Evolutionary conservation across 2,113 vertebrate species (phyloP), one percentile per base, ranked within the genome.

Genomic region (Casuarius casuarius): DNA sequence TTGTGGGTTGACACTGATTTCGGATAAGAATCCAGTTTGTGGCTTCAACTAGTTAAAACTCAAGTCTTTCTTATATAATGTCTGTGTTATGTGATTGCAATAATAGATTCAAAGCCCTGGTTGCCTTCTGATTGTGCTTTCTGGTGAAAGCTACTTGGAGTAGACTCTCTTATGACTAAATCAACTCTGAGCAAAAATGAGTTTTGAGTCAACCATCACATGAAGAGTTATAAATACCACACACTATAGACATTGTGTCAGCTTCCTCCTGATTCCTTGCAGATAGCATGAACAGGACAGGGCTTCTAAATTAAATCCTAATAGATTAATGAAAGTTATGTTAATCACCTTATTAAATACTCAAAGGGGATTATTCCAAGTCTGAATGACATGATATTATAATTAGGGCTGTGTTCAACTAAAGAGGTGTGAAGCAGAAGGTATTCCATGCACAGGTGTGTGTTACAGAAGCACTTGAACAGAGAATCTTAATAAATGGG

Each of bases 1-100:
- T n/a, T 61, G 25, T 40, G 33, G 70, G n/a, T 12, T 14, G 61
- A 42, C 19, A 17, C 16, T 71, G 61, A 9, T 75, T 76, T 82
- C 10, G 42, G 56, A 10, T 23, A 49, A 67, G 79, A 73, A 46
- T 44, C 28, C 65, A 25, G 28, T 16, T 40, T 38, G 54, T 51
- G 71, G 31, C 56, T 89, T 89, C 73, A 67, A 12, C 51, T 59
- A 7, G 42, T 63, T 82, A 31, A 58, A 70, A 46, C 54, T 44
- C 3, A 0, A 1, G 0, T 51, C 42, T 38, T 51, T 61, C 23
- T 16, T 15, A 5, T 20, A 2, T 26, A 28, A 48, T 56, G 48
- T 75, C 35, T 51, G 56, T 42, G 13, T n/a, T 29, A 5, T 26
- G 26, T 19, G 52, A 19, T 61, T 73, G 52, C 46, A 51, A 2